A percentile compares a stretch with the other conserved stretches of the same genome.
phyloP scores from a whole-genome alignment of 2,888 invertebrate genomes.

The Ormyrus rosae region DNA sequence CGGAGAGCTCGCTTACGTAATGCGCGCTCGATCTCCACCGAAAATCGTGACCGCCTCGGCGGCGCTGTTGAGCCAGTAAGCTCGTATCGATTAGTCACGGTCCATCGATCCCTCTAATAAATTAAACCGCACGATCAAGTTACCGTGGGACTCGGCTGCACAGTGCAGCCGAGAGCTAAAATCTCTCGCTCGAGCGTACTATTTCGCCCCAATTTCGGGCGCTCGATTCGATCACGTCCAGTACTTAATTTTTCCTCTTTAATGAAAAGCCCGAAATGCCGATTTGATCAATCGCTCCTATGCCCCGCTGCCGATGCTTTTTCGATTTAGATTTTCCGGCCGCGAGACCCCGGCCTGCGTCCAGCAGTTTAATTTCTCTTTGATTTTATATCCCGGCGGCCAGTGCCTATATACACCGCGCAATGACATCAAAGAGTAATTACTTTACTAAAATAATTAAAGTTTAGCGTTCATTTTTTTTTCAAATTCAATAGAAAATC shows the following conservation, averaged over 20 bases:
- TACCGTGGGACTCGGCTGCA: background rate
- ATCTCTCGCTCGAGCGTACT: background rate
- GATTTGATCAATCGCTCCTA: no score
- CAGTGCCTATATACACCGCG: no score
- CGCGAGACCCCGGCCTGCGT: no score
- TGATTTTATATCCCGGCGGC: no score
- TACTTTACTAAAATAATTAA: no score
- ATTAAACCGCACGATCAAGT: conserved; percentile 48
- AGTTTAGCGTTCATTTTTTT: no score
- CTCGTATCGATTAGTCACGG: conserved; percentile 43
- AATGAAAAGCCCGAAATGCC: background rate
- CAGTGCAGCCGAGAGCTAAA: conserved; percentile 5
- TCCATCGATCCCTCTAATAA: conserved; percentile 49
- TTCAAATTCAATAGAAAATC: no score
- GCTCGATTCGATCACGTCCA: background rate
- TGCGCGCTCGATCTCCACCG: background rate
- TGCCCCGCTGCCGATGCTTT: no score
- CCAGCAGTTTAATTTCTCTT: no score
- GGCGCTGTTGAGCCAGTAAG: conserved; percentile 29
- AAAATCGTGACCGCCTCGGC: conserved; percentile 17
- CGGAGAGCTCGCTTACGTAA: no score
- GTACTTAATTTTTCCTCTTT: background rate
- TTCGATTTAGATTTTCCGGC: no score
- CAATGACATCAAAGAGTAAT: no score
- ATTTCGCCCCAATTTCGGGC: conserved; percentile 5